Evolutionary conservation across 1,140 invertebrate genomes (phyloP).

Genomic region (Oreohelix idahoensis): DNA sequence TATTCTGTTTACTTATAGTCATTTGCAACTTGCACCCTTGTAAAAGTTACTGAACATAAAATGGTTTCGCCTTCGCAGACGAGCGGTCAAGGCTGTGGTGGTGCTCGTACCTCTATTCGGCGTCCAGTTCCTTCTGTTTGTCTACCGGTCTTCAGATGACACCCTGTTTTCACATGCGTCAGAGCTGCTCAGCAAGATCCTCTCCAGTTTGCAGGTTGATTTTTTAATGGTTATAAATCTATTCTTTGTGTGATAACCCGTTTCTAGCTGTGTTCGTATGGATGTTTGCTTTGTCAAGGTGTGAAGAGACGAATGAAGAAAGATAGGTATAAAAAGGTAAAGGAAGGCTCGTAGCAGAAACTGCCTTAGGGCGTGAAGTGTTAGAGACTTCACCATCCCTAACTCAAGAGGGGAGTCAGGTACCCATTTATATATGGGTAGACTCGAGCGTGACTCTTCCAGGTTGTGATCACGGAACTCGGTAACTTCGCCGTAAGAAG

Average conservation of each 20-base stretch:
- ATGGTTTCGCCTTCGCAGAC: slow-evolving; percentile 25
- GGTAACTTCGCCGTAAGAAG: no score
- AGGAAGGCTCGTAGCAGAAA: no score
- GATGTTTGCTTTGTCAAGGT: background rate
- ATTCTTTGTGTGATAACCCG: background rate
- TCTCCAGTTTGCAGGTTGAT: slow-evolving; percentile 20
- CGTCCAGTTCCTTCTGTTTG: slow-evolving; percentile 24
- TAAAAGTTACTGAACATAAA: no score
- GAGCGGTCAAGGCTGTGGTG: slow-evolving; percentile 23
- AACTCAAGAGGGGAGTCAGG: no score
- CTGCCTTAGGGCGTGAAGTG: no score
- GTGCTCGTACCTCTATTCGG: slow-evolving; percentile 23
- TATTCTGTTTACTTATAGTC: background rate
- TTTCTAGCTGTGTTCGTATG: background rate
- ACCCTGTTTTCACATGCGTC: background rate
- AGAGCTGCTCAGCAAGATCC: slow-evolving; percentile 5
- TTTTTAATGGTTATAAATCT: background rate
- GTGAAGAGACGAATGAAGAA: no score
- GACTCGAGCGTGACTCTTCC: no score
- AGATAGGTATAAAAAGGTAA: no score
- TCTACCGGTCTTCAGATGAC: background rate
- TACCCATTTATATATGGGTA: no score
- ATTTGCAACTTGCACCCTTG: background rate
- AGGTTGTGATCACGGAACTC: no score
- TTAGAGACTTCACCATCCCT: no score